phyloP scores from a whole-genome alignment of 2,797 vertebrate genomes.

The Manis javanica region DNA sequence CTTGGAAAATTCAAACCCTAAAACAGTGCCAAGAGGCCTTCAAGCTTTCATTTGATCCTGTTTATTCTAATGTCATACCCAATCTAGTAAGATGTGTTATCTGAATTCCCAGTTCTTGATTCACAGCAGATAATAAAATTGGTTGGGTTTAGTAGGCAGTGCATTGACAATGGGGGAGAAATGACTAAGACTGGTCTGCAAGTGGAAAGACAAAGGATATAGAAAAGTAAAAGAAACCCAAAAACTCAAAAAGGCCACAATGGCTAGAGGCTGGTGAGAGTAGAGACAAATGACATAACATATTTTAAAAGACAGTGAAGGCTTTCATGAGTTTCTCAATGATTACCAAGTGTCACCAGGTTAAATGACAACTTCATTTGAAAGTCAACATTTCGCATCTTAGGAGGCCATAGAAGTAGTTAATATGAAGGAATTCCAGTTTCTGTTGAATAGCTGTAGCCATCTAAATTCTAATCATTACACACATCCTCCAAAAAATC shows the following conservation, averaged over 20 bases:
- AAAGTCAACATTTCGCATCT: slow-evolving; percentile 22
- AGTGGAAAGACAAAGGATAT: not conserved
- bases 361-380: slow-evolving; percentile 37
- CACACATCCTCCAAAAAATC: not conserved
- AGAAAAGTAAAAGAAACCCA: slow-evolving; percentile 38
- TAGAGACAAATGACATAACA: not conserved
- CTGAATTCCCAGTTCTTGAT: slow-evolving; percentile 4
- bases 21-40: not conserved
- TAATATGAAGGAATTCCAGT: slow-evolving; percentile 14
- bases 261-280: not conserved
- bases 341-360: not conserved
- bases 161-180: not conserved
- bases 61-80: not conserved
- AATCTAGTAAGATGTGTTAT: not conserved
- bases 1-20: not conserved
- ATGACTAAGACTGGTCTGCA: not conserved
- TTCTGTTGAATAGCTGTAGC: not conserved
- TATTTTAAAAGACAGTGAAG: not conserved
- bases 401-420: slow-evolving; percentile 1
- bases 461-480: not conserved
- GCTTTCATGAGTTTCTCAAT: not conserved
- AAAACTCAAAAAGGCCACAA: not conserved
- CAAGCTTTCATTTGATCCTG: not conserved
- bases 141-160: not conserved
- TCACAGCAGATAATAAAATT: not conserved